Base-by-base conservation (phyloP, 2,113 vertebrate species). In the Tragulus kanchil region DNA sequence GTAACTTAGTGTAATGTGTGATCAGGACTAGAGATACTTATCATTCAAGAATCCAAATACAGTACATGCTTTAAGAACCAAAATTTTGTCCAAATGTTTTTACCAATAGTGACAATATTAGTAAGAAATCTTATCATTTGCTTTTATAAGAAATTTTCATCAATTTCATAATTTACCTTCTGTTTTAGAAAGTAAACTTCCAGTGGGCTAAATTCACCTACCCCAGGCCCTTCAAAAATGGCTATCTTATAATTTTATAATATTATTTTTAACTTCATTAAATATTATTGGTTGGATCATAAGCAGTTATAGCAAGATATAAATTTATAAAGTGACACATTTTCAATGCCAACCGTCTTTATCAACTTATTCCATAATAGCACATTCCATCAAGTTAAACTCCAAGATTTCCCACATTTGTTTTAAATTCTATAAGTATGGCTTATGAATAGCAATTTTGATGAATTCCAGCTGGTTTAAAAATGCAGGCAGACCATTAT, bases 401-500 rank as follows among this genome's bases (percentile, higher is more conserved):
- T 93, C 92, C 71, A 93, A 95, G 96, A 90, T 90, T 97, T 95
- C 97, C 97, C 97, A 97, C 98, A 98, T 98, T 98, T 97, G 98
- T 97, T 98, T 98, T 96, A 96, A 95, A 97, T 98, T 98, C 97
- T 97, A 50, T 94, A 98, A 52, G 96, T 97, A 98, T 75, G 88
- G 97, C 96, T 97, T 92, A 89, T 93, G 98, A 97, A 96, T 92
- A 95, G 97, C 96, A 96, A 96, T 92, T 92, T 21, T 98, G 97
- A 98, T 98, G 96, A 96, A 84, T 97, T 97, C 98, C 98, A 98
- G 97, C 98, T 98, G 97, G 82, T 61, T 87, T 75, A 95, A 93
- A 14, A 58, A 97, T 96, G 95, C 77, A 75, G 81, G 69, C 93
- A 77, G 86, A 90, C 77, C 82, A 90, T 96, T 89, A 85, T 91